phyloP scores from a whole-genome alignment of 2,113 vertebrate species.

The Protobothrops mucrosquamatus region DNA sequence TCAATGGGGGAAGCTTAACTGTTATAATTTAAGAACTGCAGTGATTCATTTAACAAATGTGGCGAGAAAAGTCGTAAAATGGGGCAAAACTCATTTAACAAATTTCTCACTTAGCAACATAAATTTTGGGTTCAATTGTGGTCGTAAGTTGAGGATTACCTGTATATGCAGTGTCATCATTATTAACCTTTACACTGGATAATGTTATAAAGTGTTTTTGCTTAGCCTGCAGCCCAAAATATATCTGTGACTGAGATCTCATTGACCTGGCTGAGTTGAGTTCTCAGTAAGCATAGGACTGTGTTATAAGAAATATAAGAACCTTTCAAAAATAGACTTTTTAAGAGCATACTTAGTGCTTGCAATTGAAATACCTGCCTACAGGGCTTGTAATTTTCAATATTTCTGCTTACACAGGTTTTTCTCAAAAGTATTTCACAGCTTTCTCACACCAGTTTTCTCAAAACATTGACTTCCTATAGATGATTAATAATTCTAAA shows the following conservation, averaged over 20 bases:
- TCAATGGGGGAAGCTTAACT: background rate
- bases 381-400: background rate
- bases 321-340: background rate
- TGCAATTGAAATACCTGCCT: background rate
- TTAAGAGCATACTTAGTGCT: background rate
- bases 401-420: background rate
- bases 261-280: background rate
- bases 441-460: background rate
- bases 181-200: background rate
- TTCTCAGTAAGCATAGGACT: background rate
- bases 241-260: background rate
- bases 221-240: background rate
- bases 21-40: background rate
- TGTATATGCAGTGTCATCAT: background rate
- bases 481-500: background rate
- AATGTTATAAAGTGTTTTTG: background rate
- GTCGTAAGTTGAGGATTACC: background rate
- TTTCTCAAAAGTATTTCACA: background rate
- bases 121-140: background rate
- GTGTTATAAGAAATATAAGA: background rate
- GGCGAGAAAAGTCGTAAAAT: background rate
- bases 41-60: background rate
- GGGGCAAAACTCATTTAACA: background rate
- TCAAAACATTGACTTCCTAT: background rate
- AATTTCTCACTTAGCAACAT: background rate